phyloP scores from a whole-genome alignment of 2,113 vertebrate species.

The Xenus cinereus region DNA sequence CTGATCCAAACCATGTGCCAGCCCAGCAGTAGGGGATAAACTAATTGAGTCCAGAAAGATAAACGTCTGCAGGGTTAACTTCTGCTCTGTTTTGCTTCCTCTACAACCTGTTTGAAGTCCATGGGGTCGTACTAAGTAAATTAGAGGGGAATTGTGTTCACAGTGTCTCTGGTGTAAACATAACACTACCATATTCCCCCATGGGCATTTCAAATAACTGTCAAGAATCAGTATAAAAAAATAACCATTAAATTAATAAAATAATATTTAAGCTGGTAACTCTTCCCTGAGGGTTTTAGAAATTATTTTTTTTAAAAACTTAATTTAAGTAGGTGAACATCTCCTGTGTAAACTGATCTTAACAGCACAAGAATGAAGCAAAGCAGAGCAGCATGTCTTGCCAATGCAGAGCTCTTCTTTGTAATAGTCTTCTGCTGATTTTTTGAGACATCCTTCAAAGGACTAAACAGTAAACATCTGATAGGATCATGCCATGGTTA shows the following conservation, averaged over 20 bases:
- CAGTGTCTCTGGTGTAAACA: not conserved
- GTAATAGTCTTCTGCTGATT: not conserved
- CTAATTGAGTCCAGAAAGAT: not conserved
- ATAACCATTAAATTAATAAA: not conserved
- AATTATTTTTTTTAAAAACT: not conserved
- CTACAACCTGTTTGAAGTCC: not conserved
- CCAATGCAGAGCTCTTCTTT: not conserved
- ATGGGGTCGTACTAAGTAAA: not conserved
- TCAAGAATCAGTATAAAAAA: not conserved
- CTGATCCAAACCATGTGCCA: not conserved
- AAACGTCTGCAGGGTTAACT: not conserved
- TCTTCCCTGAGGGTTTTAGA: not conserved
- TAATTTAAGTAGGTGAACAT: not conserved
- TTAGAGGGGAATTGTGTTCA: not conserved
- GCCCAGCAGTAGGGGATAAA: not conserved
- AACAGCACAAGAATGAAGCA: not conserved
- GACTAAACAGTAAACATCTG: not conserved
- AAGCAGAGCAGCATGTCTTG: not conserved
- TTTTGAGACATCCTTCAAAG: not conserved
- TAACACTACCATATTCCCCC: not conserved
- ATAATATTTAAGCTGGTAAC: not conserved
- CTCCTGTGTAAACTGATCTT: not conserved
- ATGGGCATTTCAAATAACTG: not conserved
- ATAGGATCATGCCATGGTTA: not conserved
- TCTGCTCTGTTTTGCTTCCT: not conserved